phyloP scores from a whole-genome alignment of 2,888 invertebrate genomes.

The Sinodicranocentrus sp. region DNA sequence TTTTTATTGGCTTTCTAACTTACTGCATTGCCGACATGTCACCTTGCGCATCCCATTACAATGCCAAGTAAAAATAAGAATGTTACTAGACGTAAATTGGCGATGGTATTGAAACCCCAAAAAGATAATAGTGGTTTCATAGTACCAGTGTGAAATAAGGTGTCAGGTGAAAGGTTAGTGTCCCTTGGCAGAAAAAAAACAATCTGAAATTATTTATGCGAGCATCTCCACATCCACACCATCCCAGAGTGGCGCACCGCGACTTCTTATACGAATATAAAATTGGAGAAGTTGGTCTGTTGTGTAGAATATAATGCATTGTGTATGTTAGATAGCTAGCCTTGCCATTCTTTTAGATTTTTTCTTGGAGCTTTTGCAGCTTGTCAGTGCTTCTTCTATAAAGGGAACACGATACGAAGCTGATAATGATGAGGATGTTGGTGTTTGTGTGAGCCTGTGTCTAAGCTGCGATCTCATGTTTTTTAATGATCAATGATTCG shows the following conservation, averaged over 20 bases:
- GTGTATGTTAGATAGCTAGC: no score
- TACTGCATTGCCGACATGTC: neutral
- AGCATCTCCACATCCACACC: neutral
- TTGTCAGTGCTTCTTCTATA: no score
- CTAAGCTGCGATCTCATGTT: conserved; percentile 54
- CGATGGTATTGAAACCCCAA: neutral
- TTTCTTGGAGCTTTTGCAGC: neutral
- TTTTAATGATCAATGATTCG: conserved; percentile 70
- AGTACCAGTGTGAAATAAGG: no score
- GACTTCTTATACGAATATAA: no score
- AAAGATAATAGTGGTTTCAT: no score
- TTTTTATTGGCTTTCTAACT: conserved; percentile 23
- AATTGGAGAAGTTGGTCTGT: no score
- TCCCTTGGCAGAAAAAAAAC: conserved; percentile 27
- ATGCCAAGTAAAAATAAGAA: neutral
- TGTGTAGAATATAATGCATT: no score
- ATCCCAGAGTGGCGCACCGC: no score
- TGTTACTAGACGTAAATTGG: neutral
- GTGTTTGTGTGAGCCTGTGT: neutral
- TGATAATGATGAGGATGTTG: neutral
- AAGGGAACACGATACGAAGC: neutral
- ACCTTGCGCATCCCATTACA: neutral
- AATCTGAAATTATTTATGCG: conserved; percentile 34
- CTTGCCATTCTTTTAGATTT: neutral
- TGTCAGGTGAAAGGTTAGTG: conserved; percentile 53